phyloP scores from a whole-genome alignment of 2,113 vertebrate genomes.

The Pedionomus torquatus region DNA sequence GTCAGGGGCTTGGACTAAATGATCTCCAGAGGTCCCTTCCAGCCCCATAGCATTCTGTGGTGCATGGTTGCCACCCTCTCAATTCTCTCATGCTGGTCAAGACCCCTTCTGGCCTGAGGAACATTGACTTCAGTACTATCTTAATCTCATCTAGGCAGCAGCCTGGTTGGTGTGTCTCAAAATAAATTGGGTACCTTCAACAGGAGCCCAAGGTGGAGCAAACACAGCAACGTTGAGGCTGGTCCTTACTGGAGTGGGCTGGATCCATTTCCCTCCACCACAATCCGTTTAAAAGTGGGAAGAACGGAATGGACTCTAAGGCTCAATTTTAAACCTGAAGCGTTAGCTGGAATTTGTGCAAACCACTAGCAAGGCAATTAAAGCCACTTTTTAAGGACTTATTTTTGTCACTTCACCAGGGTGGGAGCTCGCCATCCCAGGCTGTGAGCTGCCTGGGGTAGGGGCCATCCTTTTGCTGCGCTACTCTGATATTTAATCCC shows the following conservation, averaged over 20 bases:
- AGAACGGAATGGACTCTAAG: neutral
- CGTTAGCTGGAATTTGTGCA: neutral
- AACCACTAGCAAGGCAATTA: neutral
- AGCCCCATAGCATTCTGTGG: too few relatives aligned
- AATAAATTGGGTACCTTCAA: neutral
- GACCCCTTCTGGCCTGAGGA: neutral
- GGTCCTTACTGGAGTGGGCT: neutral
- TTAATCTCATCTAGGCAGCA: neutral
- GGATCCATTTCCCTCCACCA: neutral
- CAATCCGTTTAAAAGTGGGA: neutral
- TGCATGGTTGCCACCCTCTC: neutral
- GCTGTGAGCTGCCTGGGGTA: neutral
- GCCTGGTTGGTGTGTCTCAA: neutral
- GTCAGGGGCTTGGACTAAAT: too few relatives aligned
- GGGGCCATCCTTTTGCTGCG: neutral
- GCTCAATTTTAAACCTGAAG: neutral
- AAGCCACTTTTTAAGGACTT: neutral
- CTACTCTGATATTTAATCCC: neutral
- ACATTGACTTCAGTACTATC: accelerated
- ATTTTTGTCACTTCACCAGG: neutral
- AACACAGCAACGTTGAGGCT: neutral
- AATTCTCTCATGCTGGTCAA: too few relatives aligned
- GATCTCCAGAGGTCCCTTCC: too few relatives aligned
- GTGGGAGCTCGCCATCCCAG: neutral
- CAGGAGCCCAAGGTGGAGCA: accelerated